Evolutionary conservation across 2,113 vertebrate species (phyloP).

Genomic region (Speoplatyrhinus poulsoni): DNA sequence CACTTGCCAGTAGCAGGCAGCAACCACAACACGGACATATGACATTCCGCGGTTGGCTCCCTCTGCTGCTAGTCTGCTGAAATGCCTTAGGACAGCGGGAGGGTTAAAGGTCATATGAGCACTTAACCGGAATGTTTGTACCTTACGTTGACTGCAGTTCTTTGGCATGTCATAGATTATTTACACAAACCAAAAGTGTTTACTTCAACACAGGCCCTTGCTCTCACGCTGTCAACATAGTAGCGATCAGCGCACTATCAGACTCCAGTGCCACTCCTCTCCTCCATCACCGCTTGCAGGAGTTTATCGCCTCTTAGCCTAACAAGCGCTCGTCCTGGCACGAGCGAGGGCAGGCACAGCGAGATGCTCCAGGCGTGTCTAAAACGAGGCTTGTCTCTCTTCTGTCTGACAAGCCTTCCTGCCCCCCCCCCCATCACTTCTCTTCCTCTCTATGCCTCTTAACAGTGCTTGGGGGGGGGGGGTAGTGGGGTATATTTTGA

Average conservation of each 20-base stretch:
- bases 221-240: neutral
- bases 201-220: neutral
- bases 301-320: slow-evolving; percentile 4
- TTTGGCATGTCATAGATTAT: too few species aligned
- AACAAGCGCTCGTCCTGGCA: slow-evolving; percentile 28
- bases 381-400: slow-evolving; percentile 35
- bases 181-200: too few species aligned
- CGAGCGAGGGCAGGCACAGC: slow-evolving; percentile 30
- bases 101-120: too few species aligned
- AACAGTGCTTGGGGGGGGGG: slow-evolving; percentile 39
- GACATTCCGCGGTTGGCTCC: too few species aligned
- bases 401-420: slow-evolving; percentile 34
- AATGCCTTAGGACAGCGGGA: too few species aligned
- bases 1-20: too few species aligned
- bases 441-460: slow-evolving; percentile 38
- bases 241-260: neutral
- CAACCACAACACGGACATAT: too few species aligned
- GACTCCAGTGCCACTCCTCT: neutral
- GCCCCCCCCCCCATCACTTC: slow-evolving; percentile 12
- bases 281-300: neutral
- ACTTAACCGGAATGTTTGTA: too few species aligned
- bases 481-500: slow-evolving; percentile 34
- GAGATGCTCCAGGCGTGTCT: slow-evolving; percentile 53
- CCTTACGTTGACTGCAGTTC: too few species aligned
- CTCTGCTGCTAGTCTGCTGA: too few species aligned